phyloP scores from a whole-genome alignment of 2,888 invertebrate genomes.

The Eupsilia transversa region DNA sequence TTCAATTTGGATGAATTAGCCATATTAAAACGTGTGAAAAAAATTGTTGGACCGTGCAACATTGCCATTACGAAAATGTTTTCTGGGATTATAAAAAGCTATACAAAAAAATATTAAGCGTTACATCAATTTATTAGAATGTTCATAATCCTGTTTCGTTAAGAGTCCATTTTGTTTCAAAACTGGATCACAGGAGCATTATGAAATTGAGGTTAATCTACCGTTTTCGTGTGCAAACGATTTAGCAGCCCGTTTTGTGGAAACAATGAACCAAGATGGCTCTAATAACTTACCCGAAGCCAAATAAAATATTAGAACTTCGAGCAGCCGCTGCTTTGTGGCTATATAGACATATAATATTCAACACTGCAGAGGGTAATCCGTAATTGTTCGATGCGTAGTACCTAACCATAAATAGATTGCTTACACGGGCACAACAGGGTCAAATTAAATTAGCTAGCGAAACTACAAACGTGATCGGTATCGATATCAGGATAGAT shows the following conservation, averaged over 20 bases:
- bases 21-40: neutral
- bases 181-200: conserved; percentile 56
- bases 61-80: conserved; percentile 1
- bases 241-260: conserved; percentile 53
- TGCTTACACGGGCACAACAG: neutral
- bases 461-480: no score
- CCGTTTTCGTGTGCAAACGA: conserved; percentile 66
- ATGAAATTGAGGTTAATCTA: conserved; percentile 69
- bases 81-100: neutral
- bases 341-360: neutral
- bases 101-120: conserved; percentile 8
- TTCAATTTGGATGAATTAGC: neutral
- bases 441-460: no score
- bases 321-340: neutral
- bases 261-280: conserved; percentile 61
- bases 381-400: neutral
- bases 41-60: neutral
- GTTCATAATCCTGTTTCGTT: conserved; percentile 36
- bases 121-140: conserved; percentile 40
- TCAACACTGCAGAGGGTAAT: neutral
- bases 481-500: neutral
- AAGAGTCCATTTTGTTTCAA: conserved; percentile 57
- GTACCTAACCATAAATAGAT: neutral
- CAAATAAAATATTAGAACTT: conserved; percentile 55
- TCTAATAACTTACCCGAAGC: conserved; percentile 42